Base-by-base conservation (phyloP, 2,113 vertebrate species). In the Gasterosteus aculeatus region DNA sequence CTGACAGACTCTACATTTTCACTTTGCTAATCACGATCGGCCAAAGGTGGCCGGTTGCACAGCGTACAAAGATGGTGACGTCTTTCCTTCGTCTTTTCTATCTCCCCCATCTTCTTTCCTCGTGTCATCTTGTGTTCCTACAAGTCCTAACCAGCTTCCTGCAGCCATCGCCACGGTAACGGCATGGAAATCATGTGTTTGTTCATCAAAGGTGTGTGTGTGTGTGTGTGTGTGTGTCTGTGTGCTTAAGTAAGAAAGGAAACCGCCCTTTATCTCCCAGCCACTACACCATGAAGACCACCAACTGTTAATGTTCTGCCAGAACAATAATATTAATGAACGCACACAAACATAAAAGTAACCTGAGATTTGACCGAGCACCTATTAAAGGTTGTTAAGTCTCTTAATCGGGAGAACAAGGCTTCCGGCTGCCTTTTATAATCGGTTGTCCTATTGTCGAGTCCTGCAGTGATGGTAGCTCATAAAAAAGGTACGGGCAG, bases 81-180 rank as follows among this genome's bases (percentile, higher is more conserved):
- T 42, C 39, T 62, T 58, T 19, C 26, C 31, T 46, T 53, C 41
- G 61, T 49, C 47, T 14, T 65, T 16, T 46, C n/a, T 61, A 5
- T 39, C 68, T 51, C 47, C 11, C 56, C 18, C 22, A n/a, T 82
- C 44, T 59, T 69, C 16, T 47, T 64, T 22, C 60, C 26, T 42
- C 42, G 61, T 60, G 7, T 63, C 10, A 18, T 33, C 33, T 42
- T 64, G 12, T 67, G 41, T 42, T 12, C 49, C 68, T 74, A 22
- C 47, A 54, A 76, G 76, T 62, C 60, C 12, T 67, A 46, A 69
- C 73, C 38, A 54, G 69, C 57, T 47, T 64, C 26, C 29, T 38
- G 51, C 41, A 69, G 72, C 61, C 42, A 75, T 85, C 59, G 42
- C 60, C 69, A 77, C 65, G 66, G 65, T 69, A 77, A 72, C 67